phyloP scores from a whole-genome alignment of 1,140 invertebrate species.

The Ridgeia piscesae region DNA sequence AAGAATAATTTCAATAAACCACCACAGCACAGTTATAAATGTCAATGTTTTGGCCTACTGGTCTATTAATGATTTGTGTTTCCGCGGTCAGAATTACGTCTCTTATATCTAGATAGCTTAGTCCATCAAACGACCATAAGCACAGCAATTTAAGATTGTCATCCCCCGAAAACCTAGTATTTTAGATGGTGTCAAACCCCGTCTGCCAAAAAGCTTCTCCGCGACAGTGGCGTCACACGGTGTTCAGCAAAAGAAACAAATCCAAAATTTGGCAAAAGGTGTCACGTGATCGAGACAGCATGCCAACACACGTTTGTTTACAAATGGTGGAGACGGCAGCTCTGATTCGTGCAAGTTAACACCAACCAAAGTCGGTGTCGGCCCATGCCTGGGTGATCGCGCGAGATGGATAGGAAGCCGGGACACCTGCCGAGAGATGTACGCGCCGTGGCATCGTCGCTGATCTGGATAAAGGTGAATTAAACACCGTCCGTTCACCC shows the following conservation, averaged over 20 bases:
- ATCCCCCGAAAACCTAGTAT: neutral
- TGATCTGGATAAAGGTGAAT: constrained; percentile 45
- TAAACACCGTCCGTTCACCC: neutral
- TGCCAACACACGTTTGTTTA: constrained; percentile 5
- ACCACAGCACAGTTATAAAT: neutral
- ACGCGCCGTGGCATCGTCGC: constrained; percentile 39
- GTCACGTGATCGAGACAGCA: neutral
- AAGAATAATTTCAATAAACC: neutral
- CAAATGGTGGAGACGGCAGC: neutral
- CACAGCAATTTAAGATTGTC: neutral
- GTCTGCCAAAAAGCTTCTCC: no score
- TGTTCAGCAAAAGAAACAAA: neutral
- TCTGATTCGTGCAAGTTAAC: neutral
- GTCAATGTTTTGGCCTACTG: no score
- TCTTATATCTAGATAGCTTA: neutral
- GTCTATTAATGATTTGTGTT: no score
- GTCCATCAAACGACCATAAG: neutral
- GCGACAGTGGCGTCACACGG: no score
- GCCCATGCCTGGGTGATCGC: neutral
- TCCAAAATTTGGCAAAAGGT: neutral
- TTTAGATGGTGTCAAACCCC: neutral
- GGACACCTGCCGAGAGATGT: constrained; percentile 44
- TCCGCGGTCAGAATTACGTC: neutral
- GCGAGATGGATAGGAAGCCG: constrained; percentile 44
- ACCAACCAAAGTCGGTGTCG: neutral